Conservation (phyloP, 1,140 invertebrate genomes). For the Conopomorpha cramerella region DNA sequence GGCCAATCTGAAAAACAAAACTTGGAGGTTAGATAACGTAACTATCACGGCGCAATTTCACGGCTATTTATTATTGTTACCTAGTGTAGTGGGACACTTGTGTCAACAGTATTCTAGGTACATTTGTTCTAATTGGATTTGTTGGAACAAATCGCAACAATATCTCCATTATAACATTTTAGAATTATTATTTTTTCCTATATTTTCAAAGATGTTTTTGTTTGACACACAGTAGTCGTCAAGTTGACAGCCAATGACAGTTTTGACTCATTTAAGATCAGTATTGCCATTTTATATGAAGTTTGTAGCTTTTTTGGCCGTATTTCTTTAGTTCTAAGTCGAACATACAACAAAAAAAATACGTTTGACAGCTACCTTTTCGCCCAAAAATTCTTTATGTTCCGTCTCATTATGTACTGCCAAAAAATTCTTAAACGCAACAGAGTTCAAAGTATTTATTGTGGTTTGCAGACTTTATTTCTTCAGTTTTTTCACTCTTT, state of each 20-base stretch:
- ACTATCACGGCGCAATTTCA: conserved; percentile 6
- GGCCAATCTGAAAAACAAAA: conserved; percentile 51
- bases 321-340: no score
- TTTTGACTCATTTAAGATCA: conserved; percentile 1
- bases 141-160: conserved; percentile 41
- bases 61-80: conserved; percentile 14
- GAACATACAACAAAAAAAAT: no score
- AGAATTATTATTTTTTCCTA: conserved; percentile 36
- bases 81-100: conserved; percentile 47
- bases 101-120: conserved; percentile 37
- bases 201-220: conserved; percentile 20
- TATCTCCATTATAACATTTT: conserved; percentile 57
- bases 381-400: no score
- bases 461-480: conserved; percentile 10
- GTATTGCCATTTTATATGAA: no score
- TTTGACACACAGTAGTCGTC: conserved; percentile 33
- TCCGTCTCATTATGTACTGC: no score
- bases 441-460: conserved; percentile 15
- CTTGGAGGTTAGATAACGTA: conserved; percentile 28
- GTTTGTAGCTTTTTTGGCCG: no score
- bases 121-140: conserved; percentile 35
- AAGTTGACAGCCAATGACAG: no score
- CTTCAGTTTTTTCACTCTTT: conserved; percentile 9
- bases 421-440: no score
- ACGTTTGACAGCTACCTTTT: no score